A percentile compares a stretch with the other conserved stretches of the same genome.
Evolutionary conservation across 2,888 invertebrate genomes (phyloP).

Genomic region (Diarsia rubi): DNA sequence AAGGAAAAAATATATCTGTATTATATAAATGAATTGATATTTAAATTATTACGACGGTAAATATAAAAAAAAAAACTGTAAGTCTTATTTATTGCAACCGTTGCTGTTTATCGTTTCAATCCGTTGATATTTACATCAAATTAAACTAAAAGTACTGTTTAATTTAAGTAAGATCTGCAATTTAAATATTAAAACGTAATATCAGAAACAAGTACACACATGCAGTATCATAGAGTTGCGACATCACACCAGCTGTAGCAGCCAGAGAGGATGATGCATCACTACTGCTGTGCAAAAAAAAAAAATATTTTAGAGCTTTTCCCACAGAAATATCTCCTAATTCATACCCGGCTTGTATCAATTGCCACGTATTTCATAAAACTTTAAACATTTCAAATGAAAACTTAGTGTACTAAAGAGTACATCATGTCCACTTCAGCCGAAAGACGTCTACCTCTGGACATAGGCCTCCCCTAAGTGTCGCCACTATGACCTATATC

Average conservation of each 20-base stretch:
- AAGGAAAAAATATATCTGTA: slow-evolving; percentile 42
- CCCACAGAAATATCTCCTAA: not conserved
- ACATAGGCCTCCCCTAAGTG: too few relatives aligned
- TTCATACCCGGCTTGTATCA: not conserved
- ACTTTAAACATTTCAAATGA: not conserved
- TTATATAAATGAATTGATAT: slow-evolving; percentile 30
- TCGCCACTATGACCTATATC: too few relatives aligned
- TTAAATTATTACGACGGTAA: slow-evolving; percentile 21
- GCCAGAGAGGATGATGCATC: slow-evolving; percentile 82
- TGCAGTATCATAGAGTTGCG: slow-evolving; percentile 55
- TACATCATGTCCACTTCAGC: too few relatives aligned
- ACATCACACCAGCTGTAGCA: slow-evolving; percentile 66
- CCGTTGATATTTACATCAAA: not conserved
- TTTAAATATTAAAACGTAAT: not conserved
- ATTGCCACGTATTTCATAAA: not conserved
- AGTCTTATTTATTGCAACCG: not conserved
- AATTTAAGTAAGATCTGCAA: not conserved
- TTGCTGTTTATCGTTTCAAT: not conserved
- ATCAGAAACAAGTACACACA: slow-evolving; percentile 30
- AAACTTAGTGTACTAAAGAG: not conserved
- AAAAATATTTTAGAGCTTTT: too few relatives aligned
- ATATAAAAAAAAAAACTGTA: not conserved
- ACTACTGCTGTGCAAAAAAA: too few relatives aligned
- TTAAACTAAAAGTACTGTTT: not conserved
- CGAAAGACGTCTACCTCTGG: too few relatives aligned